phyloP scores from a whole-genome alignment of 2,797 vertebrate species.

The Crax fasciolata region DNA sequence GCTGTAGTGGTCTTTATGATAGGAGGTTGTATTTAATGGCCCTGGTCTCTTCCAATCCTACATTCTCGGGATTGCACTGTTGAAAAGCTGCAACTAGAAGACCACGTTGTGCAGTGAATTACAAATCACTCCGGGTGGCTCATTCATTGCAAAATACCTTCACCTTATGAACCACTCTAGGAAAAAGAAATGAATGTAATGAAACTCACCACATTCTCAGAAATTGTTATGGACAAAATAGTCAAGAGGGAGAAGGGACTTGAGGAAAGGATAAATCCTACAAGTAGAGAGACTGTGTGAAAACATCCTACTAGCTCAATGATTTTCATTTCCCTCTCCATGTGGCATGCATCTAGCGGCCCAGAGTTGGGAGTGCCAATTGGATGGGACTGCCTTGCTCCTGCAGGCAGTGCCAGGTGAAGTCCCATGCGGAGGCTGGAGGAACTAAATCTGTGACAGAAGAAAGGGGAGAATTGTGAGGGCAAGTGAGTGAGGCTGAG shows the following conservation, averaged over 20 bases:
- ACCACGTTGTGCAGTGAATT: background rate
- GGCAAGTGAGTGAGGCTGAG: background rate
- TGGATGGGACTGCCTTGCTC: background rate
- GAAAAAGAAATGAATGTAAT: background rate
- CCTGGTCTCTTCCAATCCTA: background rate
- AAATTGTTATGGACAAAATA: background rate
- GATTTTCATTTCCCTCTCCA: background rate
- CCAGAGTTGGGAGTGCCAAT: background rate
- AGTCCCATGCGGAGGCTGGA: background rate
- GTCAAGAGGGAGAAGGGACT: background rate
- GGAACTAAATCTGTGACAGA: background rate
- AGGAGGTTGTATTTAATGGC: background rate
- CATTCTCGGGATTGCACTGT: background rate
- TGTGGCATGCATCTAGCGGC: accelerated
- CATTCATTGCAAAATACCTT: background rate
- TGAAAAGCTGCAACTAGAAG: background rate
- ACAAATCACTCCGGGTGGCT: background rate
- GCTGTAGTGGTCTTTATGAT: background rate
- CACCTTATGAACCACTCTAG: background rate
- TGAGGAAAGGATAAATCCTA: background rate
- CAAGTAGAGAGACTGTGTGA: background rate
- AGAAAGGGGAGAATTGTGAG: background rate
- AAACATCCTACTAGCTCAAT: background rate
- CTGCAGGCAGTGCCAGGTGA: background rate
- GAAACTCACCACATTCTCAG: background rate